phyloP scores from a whole-genome alignment of 2,888 invertebrate species.

The Phyto melanocephala region DNA sequence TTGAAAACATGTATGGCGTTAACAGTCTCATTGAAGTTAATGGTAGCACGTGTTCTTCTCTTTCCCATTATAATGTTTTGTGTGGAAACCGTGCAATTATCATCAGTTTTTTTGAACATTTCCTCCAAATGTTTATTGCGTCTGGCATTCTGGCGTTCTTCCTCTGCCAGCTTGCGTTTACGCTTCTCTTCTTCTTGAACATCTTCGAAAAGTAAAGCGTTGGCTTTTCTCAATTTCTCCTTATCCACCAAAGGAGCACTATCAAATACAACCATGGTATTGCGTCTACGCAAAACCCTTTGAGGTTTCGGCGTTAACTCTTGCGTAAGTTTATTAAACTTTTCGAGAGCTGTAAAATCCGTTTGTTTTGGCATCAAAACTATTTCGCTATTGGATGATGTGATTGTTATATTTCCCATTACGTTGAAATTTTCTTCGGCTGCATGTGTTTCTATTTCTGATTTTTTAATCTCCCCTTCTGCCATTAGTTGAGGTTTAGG shows the following conservation, averaged over 20 bases:
- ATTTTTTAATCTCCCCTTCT: conserved; percentile 5
- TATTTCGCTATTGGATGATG: conserved; percentile 31
- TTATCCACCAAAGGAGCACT: conserved; percentile 70
- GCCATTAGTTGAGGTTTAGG: background rate
- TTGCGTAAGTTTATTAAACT: conserved; percentile 43
- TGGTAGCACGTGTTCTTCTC: conserved; percentile 69
- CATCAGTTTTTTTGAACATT: conserved; percentile 71
- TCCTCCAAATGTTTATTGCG: conserved; percentile 66
- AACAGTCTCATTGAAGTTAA: conserved; percentile 72
- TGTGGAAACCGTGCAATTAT: conserved; percentile 75
- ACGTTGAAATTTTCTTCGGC: background rate
- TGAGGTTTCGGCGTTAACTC: conserved; percentile 50
- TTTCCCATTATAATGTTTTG: conserved; percentile 77
- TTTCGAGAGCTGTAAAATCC: conserved; percentile 1
- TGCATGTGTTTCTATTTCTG: background rate
- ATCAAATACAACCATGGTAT: conserved; percentile 69
- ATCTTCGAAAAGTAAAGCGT: conserved; percentile 71
- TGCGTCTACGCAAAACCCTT: conserved; percentile 66
- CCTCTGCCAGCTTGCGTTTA: conserved; percentile 59
- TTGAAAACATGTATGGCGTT: conserved; percentile 67
- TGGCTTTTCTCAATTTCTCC: conserved; percentile 61
- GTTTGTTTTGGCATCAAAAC: conserved; percentile 30
- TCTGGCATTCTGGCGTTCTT: conserved; percentile 48
- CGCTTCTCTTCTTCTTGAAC: conserved; percentile 66
- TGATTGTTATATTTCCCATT: background rate